These are phyloP conservation scores for Rhizomys pruinosus DNA, from an alignment of 2,113 vertebrate species.

Conservation along the genomic window DNA sequence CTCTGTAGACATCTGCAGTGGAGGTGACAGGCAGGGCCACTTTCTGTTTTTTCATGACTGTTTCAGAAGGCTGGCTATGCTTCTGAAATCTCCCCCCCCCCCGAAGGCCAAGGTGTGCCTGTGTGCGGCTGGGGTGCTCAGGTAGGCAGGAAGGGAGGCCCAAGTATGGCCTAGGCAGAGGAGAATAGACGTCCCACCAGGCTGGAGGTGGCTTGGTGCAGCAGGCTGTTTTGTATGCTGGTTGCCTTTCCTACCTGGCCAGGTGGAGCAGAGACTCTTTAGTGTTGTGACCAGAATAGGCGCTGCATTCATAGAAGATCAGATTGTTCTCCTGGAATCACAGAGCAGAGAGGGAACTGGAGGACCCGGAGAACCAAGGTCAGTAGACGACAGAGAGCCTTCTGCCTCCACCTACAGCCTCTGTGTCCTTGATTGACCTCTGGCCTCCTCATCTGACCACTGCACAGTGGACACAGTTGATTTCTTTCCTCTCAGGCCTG, in stretches of 20 bases:
- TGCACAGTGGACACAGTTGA: accelerated
- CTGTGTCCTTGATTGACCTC: neutral
- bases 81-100: neutral
- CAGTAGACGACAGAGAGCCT: accelerated
- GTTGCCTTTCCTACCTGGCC: constrained; percentile 87
- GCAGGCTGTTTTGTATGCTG: neutral
- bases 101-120: neutral
- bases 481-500: neutral
- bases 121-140: neutral
- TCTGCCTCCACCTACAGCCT: neutral
- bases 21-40: neutral
- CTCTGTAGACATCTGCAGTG: neutral
- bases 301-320: constrained; percentile 95
- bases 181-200: neutral
- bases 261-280: constrained; percentile 90
- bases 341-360: constrained; percentile 9
- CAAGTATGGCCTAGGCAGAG: neutral
- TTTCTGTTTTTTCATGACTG: neutral
- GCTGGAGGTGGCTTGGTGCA: neutral
- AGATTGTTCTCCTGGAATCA: constrained; percentile 88
- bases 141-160: neutral
- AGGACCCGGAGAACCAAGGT: accelerated
- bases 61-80: neutral
- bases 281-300: constrained; percentile 90
- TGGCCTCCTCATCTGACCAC: neutral